phyloP scores from a whole-genome alignment of 2,888 invertebrate genomes.

The Acanthosepion esculentum region DNA sequence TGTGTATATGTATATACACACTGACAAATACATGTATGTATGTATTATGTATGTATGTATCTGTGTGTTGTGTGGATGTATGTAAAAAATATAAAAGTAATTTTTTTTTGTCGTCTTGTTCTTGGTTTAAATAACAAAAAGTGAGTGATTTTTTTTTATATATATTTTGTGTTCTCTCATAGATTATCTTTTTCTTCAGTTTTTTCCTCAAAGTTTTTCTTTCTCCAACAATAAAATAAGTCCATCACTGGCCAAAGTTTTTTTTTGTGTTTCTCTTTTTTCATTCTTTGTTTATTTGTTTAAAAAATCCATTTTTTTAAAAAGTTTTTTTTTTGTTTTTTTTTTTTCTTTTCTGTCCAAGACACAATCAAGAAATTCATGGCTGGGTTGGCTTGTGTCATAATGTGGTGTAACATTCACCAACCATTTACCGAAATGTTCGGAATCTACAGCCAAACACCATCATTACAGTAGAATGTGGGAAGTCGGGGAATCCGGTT shows the following conservation, averaged over 20 bases:
- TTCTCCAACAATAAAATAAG: not conserved
- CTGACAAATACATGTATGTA: not conserved
- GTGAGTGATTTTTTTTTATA: not conserved
- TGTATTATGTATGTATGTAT: not conserved
- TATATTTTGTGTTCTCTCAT: not conserved
- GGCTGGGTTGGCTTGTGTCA: not conserved
- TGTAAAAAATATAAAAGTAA: not conserved
- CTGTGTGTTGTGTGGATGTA: not conserved
- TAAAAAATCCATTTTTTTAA: not conserved
- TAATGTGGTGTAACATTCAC: not conserved
- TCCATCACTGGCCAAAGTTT: not conserved
- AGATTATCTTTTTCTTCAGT: not conserved
- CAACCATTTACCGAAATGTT: slow-evolving; percentile 9
- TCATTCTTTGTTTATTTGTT: not conserved
- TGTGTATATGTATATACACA: not conserved
- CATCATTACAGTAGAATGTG: slow-evolving; percentile 15
- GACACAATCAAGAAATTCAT: slow-evolving; percentile 1
- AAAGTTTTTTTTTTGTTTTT: not conserved
- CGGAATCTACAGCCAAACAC: slow-evolving; percentile 22
- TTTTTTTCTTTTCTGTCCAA: not conserved
- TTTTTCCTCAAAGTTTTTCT: not conserved
- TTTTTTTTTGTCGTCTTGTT: not conserved
- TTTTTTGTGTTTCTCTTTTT: not conserved
- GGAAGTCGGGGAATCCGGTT: not conserved
- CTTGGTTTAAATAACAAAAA: not conserved